Evolutionary conservation across 2,888 invertebrate genomes (phyloP).

Genomic region (Thelaira solivaga): DNA sequence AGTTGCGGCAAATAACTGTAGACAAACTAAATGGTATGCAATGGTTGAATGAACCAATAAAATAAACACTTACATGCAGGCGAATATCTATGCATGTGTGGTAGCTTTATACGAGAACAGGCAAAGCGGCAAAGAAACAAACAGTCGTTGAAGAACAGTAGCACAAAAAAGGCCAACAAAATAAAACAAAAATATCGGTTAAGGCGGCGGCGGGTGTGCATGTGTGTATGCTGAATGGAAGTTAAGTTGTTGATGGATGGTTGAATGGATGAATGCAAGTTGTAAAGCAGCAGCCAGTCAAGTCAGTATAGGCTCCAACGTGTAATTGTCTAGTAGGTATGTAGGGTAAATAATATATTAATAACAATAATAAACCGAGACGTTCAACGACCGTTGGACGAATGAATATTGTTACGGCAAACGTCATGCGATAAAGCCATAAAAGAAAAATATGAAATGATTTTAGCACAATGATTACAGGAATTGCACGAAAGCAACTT

Average conservation of each 20-base stretch:
- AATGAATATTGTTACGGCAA: constrained; percentile 64
- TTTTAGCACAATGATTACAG: constrained; percentile 44
- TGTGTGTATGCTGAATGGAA: constrained; percentile 38
- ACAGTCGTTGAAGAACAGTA: neutral
- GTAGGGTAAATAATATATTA: constrained; percentile 59
- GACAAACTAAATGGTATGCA: constrained; percentile 52
- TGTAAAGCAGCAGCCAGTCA: constrained; percentile 18
- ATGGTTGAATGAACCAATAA: constrained; percentile 59
- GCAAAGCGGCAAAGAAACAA: constrained; percentile 4
- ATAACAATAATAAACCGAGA: constrained; percentile 63
- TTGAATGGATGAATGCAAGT: constrained; percentile 8
- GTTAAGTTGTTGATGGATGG: constrained; percentile 25
- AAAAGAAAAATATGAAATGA: constrained; percentile 62
- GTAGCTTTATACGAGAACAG: no score
- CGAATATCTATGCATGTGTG: no score
- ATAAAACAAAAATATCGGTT: constrained; percentile 56
- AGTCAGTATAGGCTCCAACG: constrained; percentile 31
- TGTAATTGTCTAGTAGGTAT: constrained; percentile 60
- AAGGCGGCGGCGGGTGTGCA: constrained; percentile 55
- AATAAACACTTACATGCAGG: constrained; percentile 37
- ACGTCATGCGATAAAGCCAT: constrained; percentile 66
- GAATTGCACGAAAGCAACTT: constrained; percentile 45
- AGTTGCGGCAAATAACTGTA: constrained; percentile 42
- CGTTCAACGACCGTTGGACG: constrained; percentile 66
- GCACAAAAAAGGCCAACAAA: constrained; percentile 42